Evolutionary conservation across 2,888 invertebrate genomes (phyloP), one percentile per base, ranked within the genome.

Genomic region (Caenorhabditis japonica): DNA sequence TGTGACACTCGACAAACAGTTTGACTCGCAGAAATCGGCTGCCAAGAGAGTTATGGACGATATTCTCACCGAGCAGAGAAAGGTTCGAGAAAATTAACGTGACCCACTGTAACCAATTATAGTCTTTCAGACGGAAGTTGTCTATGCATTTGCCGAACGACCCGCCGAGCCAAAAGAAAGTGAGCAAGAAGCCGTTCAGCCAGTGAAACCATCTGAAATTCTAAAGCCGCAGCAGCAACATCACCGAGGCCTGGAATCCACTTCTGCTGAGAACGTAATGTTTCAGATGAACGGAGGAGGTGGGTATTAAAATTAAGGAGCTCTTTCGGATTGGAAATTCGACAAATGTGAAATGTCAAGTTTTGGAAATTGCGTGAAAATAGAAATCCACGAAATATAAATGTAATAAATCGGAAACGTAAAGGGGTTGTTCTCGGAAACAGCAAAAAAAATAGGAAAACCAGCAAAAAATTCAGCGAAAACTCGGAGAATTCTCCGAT

Each of bases 41-140:
- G 56, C 62, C 2, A 62, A 62, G 13, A 30, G 23, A 33, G 44
- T 52, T 0, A 58, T 71, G 62, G 70, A 71, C 21, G 62, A 71
- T 4, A 52, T 51, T 12, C 12, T 71, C 25, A 71, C 70, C 10
- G 70, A 58, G 27, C 27, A 49, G 17, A 68, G 66, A 58, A 68
- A 68, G 51, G 66, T 41, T 4, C 5, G 34, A 51, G 33, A 39
- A 34, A 33, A 17, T n/a, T 12, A 33, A 30, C 7, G 52, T 17
- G 10, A 21, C 15, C 12, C n/a, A 4, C 12, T 21, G 13, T 39
- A 39, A 17, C 4, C 13, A 21, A 15, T 23, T 1, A 17, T 17
- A 4, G 12, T 21, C 8, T 56, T 56, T 4, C 52, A 68, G 66
- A 36, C 44, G 0, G 66, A 68, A 30, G 66, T 68, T 1, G 66